Evolutionary conservation across 2,888 invertebrate genomes (phyloP).

Genomic region (Patella depressa): DNA sequence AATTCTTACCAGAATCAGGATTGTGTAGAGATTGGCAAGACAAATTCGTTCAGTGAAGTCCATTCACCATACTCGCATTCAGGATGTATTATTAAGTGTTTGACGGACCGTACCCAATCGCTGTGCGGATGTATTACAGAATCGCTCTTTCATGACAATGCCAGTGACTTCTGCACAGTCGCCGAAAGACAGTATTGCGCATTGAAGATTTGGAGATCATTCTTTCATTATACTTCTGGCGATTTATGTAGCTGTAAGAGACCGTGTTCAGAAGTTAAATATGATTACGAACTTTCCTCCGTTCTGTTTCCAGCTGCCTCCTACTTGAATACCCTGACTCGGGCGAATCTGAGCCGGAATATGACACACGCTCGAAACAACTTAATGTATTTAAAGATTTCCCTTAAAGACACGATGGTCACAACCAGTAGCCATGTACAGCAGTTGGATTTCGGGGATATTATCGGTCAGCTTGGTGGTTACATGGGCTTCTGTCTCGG

Average conservation of each 20-base stretch:
- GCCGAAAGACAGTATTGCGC: not conserved
- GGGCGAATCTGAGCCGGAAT: not conserved
- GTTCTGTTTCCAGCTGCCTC: not conserved
- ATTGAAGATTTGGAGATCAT: not conserved
- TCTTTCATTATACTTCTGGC: not conserved
- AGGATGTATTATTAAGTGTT: not conserved
- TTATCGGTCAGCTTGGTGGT: not conserved
- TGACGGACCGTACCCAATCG: not conserved
- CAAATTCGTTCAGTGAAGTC: not conserved
- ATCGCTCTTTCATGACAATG: not conserved
- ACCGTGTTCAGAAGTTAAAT: not conserved
- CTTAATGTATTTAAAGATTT: not conserved
- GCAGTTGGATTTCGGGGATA: not conserved
- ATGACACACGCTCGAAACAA: not conserved
- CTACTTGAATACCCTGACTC: not conserved
- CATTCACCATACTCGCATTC: not conserved
- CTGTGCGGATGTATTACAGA: not conserved
- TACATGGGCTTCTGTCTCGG: conserved; percentile 1
- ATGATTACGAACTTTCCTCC: not conserved
- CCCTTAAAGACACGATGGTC: not conserved
- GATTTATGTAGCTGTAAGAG: not conserved
- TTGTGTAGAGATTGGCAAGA: not conserved
- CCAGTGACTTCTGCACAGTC: not conserved
- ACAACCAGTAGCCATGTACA: not conserved
- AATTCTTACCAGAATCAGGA: not conserved